Base-by-base conservation (phyloP, 2,888 invertebrate species). In the Ectropis crepuscularia region DNA sequence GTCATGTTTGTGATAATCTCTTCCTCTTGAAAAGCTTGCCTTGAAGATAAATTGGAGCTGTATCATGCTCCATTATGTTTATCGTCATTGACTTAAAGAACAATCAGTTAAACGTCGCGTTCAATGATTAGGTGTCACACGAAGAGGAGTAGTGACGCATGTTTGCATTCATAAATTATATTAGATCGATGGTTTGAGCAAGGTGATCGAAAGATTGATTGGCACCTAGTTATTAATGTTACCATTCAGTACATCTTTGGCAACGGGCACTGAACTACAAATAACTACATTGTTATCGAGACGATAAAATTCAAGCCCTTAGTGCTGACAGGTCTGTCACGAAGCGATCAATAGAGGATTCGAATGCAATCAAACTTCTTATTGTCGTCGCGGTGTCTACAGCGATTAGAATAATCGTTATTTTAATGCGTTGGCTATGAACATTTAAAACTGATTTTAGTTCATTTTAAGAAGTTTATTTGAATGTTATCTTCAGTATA, bases 151-250 rank as follows among this genome's bases (percentile, higher is more conserved):
- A 71, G 75, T 67, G 72, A 74, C 74, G 72, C 73, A 69, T 73
- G 77, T 80, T 83, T 77, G 68, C 65, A 74, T 79, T 80, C 78
- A 87, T 87, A 81, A 86, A 86, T 87, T 82, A 85, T 63, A 68
- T 60, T 61, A 77, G 79, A 85, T 86, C 79, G 85, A 84, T 80
- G 73, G 77, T 75, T 85, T 84, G 82, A 80, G 78, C 81, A 85
- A 87, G 77, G 70, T 72, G 76, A 82, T 77, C 71, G 75, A 82
- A 77, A 82, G 85, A 88, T 85, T 83, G 87, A 88, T 89, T 85
- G 86, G 85, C 84, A 85, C 72, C 73, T 75, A 75, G 71, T 77
- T 81, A 80, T 78, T 81, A 78, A 83, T 82, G 79, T 67, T 75
- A 82, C 80, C 79, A 77, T 79, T 84, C 79, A 80, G 76, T 75